A percentile compares a stretch with the other conserved stretches of the same genome.
Conservation (phyloP, 2,113 vertebrate genomes). For the Herpailurus yagouaroundi region DNA sequence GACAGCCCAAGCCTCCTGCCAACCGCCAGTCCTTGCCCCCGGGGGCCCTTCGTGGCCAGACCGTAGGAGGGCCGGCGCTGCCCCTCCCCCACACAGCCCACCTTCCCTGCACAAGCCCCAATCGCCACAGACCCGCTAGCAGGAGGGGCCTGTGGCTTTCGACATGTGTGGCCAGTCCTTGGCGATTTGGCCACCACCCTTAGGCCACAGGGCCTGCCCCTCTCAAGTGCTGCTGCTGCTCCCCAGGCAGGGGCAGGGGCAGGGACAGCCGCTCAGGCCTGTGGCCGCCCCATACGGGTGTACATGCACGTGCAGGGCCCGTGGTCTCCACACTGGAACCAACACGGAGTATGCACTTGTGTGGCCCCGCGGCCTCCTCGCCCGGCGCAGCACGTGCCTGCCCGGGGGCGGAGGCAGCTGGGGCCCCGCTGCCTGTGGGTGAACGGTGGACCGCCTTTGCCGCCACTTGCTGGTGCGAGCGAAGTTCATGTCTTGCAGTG, state of each 20-base stretch:
- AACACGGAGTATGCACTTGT: neutral
- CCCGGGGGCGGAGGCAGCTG: neutral
- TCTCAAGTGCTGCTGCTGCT: neutral
- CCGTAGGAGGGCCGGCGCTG: neutral
- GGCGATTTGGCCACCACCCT: neutral
- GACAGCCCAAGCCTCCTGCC: fast-evolving
- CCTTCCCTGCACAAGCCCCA: neutral
- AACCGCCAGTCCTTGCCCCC: neutral
- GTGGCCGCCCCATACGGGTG: neutral
- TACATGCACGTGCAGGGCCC: neutral
- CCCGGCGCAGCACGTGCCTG: fast-evolving
- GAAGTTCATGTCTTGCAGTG: neutral
- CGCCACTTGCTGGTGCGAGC: neutral
- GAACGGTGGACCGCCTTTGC: fast-evolving
- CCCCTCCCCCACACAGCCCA: fast-evolving
- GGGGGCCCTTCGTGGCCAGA: fast-evolving
- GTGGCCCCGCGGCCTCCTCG: fast-evolving
- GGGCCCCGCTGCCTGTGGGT: neutral
- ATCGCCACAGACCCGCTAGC: neutral
- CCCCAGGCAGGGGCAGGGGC: neutral
- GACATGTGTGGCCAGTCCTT: neutral
- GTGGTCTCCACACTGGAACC: neutral
- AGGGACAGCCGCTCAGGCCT: neutral
- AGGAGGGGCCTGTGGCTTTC: neutral
- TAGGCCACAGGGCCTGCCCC: neutral